These are phyloP conservation scores for Andrena fulva DNA, from an alignment of 2,888 invertebrate genomes.

Conservation along the genomic window DNA sequence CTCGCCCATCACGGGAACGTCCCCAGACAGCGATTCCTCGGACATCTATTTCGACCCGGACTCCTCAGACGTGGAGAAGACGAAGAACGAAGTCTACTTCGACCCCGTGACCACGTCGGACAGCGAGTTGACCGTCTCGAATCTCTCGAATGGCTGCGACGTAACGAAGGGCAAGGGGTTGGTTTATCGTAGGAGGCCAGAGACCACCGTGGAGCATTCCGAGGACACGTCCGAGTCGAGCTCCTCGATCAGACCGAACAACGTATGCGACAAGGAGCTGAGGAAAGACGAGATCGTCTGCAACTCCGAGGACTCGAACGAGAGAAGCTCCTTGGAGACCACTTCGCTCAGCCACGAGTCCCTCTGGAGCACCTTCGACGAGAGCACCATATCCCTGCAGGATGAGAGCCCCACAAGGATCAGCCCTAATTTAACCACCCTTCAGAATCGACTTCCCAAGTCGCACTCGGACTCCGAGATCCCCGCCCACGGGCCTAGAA, in stretches of 20 bases:
- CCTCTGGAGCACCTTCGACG: slow-evolving; percentile 81
- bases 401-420: slow-evolving; percentile 71
- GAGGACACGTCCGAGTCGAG: slow-evolving; percentile 77
- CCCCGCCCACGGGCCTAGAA: slow-evolving; percentile 32
- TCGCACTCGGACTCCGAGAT: slow-evolving; percentile 80
- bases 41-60: slow-evolving; percentile 81
- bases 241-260: slow-evolving; percentile 53
- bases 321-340: slow-evolving; percentile 77
- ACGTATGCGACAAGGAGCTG: slow-evolving; percentile 15
- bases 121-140: slow-evolving; percentile 69
- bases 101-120: slow-evolving; percentile 75
- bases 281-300: slow-evolving; percentile 28
- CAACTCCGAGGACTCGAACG: slow-evolving; percentile 77
- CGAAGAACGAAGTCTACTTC: slow-evolving; percentile 70
- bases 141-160: slow-evolving; percentile 47
- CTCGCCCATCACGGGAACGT: slow-evolving; percentile 78
- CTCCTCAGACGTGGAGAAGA: slow-evolving; percentile 77
- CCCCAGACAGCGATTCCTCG: slow-evolving; percentile 85
- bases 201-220: slow-evolving; percentile 44
- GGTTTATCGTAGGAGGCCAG: slow-evolving; percentile 23
- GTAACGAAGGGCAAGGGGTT: background rate
- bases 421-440: background rate
- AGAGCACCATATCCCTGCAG: slow-evolving; percentile 78
- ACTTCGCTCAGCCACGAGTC: slow-evolving; percentile 81
- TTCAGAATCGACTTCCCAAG: slow-evolving; percentile 65